Evolutionary conservation across 2,888 invertebrate species (phyloP), one percentile per base, ranked within the genome.

Genomic region (Sisyra terminalis): DNA sequence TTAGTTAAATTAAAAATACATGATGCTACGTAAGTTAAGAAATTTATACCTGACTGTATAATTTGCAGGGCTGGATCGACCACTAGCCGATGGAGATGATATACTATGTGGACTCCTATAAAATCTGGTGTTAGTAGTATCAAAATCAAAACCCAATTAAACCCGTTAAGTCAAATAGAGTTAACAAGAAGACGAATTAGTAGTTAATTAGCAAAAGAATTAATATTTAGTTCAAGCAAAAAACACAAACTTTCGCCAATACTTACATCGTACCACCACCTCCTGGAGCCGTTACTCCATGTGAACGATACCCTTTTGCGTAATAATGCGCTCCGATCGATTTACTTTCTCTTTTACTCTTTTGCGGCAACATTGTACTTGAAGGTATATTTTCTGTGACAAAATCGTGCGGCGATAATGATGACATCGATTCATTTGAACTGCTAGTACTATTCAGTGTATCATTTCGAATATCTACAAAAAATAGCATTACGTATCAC

Each of bases 351-450:
- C 75, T 66, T 58, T 74, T 72, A 49, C 65, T 68, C 56, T 75
- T 75, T 51, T 69, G 67, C 39, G 70, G 70, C 45, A 58, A 54
- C 7, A 24, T 5, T 7, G 24, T 24, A 24, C 24, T 24, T 24
- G 24, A 5, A 3, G 24, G 24, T 24, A 24, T 7, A 24, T 56
- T 50, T 35, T 55, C 56, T 13, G 54, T 55, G 38, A 56, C 50
- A 58, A 69, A 51, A 54, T 74, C 66, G 56, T 74, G 66, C 51
- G 65, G 64, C 24, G 77, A 77, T 51, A 68, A 66, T 45, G 80
- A 80, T 48, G 80, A 80, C 39, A 87, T 78, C 1, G 88, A 88
- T 66, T 89, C 88, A 52, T 79, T 83, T 14, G 87, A 86, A 65
- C 87, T 87, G 61, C 86, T 82, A 13, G 80, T 81, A 49, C 61